Conservation (phyloP, 2,113 vertebrate genomes). For the Indicator maculatus region DNA sequence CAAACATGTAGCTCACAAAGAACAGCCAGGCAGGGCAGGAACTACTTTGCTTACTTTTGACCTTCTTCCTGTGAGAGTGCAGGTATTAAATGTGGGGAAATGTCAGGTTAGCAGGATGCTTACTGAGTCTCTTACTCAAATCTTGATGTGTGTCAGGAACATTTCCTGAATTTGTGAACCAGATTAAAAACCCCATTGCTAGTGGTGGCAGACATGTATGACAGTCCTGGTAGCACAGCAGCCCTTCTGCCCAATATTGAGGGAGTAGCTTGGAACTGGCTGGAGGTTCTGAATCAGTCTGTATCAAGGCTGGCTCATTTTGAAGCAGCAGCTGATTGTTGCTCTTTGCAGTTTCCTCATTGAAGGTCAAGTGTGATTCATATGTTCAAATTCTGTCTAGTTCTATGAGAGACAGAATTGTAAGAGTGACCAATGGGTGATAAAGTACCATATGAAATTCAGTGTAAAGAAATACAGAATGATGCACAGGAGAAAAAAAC, state of each 20-base stretch:
- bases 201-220: accelerated
- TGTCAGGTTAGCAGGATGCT: neutral
- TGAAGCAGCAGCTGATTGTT: neutral
- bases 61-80: neutral
- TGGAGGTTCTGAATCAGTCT: neutral
- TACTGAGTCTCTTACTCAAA: neutral
- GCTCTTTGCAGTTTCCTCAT: neutral
- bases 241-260: accelerated
- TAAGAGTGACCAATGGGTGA: neutral
- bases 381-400: neutral
- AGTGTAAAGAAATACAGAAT: neutral
- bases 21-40: neutral
- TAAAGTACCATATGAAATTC: neutral
- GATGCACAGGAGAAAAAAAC: neutral
- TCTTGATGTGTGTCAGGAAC: neutral
- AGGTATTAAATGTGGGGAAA: too few species aligned
- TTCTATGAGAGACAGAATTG: neutral
- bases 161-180: neutral
- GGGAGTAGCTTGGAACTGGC: neutral
- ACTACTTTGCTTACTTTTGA: neutral
- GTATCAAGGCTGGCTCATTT: neutral
- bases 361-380: neutral
- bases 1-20: neutral
- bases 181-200: accelerated
- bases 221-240: neutral